Evolutionary conservation across 2,888 invertebrate species (phyloP).

Genomic region (Onchidella celtica): DNA sequence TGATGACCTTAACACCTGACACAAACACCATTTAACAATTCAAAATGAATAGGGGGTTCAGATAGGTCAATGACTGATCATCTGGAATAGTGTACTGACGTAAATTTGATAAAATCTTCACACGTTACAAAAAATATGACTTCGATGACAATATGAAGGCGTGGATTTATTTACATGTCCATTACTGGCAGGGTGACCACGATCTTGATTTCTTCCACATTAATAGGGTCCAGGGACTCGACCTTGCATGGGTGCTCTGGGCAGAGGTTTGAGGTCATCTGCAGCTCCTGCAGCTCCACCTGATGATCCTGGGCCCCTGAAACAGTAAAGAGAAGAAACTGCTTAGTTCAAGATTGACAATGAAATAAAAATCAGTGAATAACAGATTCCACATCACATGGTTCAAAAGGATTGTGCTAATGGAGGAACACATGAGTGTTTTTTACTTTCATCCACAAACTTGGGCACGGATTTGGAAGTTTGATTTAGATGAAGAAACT

Average conservation of each 20-base stretch:
- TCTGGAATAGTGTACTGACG: too few species aligned
- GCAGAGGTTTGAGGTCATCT: constrained; percentile 25
- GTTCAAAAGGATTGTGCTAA: not conserved
- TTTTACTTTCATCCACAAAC: not conserved
- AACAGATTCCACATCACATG: not conserved
- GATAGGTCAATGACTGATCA: too few species aligned
- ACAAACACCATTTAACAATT: too few species aligned
- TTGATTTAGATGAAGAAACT: too few species aligned
- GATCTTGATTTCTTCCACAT: too few species aligned
- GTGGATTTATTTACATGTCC: constrained; percentile 13
- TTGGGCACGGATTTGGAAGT: too few species aligned
- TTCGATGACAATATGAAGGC: too few species aligned
- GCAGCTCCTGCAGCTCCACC: not conserved
- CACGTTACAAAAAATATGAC: too few species aligned
- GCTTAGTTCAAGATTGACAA: not conserved
- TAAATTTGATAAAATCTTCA: too few species aligned
- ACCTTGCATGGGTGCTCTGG: constrained; percentile 35
- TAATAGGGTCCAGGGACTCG: constrained; percentile 46
- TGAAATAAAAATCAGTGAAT: not conserved
- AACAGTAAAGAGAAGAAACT: not conserved
- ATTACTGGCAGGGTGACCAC: too few species aligned
- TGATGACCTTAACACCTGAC: too few species aligned
- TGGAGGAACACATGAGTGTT: not conserved
- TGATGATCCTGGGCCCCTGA: not conserved
- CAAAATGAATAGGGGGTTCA: too few species aligned